Evolutionary conservation across 2,888 invertebrate species (phyloP).

Genomic region (Cerastoderma edule): DNA sequence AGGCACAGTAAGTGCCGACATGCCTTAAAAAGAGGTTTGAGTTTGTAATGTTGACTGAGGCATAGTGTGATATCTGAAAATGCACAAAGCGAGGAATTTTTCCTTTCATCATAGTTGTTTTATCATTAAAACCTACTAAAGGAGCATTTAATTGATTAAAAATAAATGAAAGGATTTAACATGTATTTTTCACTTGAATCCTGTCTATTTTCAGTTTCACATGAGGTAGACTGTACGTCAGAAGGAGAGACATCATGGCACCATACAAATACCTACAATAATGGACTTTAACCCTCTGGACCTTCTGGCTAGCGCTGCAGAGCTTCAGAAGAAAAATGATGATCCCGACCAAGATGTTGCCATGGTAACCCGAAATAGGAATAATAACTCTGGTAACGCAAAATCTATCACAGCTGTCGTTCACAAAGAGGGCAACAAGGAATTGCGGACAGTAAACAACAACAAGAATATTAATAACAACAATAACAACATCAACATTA

Average conservation of each 20-base stretch:
- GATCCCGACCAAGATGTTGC: conserved; percentile 41
- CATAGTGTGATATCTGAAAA: too few species aligned
- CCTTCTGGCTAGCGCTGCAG: conserved; percentile 78
- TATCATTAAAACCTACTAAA: too few species aligned
- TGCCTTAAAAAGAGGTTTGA: too few species aligned
- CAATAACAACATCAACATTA: conserved; percentile 41
- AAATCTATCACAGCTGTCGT: neutral
- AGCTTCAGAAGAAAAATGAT: conserved; percentile 65
- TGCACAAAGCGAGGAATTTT: too few species aligned
- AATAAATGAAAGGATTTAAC: too few species aligned
- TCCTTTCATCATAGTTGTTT: too few species aligned
- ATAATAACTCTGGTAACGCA: conserved; percentile 7
- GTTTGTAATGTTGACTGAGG: too few species aligned
- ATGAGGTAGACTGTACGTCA: neutral
- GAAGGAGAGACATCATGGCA: neutral
- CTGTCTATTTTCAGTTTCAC: neutral
- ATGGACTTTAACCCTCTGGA: conserved; percentile 79
- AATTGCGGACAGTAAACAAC: conserved; percentile 22
- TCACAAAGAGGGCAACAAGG: conserved; percentile 29
- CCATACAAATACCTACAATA: neutral
- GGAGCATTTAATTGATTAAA: too few species aligned
- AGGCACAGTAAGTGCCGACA: too few species aligned
- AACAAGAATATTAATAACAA: conserved; percentile 39
- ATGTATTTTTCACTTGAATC: too few species aligned
- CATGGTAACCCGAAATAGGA: conserved; percentile 46